A percentile compares a stretch with the other conserved stretches of the same genome.
Evolutionary conservation across 2,797 vertebrate genomes (phyloP).

Genomic region (Pseudochirops corinnae): DNA sequence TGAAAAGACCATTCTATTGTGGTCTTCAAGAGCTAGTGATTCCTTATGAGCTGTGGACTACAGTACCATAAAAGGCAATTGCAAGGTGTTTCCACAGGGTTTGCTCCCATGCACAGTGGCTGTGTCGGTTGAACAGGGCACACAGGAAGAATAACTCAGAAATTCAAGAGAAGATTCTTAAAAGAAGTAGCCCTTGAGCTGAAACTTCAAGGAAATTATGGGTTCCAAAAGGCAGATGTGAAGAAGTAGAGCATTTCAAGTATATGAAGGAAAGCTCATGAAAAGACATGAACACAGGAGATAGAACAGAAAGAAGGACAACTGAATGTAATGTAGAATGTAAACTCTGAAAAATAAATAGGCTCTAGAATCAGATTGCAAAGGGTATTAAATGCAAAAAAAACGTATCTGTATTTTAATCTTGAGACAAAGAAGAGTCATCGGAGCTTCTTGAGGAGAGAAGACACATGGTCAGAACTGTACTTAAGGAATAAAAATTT

Average conservation of each 20-base stretch:
- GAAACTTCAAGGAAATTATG: neutral
- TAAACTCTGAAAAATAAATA: neutral
- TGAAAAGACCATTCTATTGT: neutral
- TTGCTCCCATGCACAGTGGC: neutral
- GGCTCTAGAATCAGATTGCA: neutral
- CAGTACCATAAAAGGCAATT: neutral
- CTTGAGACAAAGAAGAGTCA: neutral
- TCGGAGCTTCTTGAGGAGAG: neutral
- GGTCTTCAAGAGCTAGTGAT: neutral
- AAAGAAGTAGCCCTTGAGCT: neutral
- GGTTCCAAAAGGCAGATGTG: neutral
- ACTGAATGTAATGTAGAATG: neutral
- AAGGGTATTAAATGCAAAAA: neutral
- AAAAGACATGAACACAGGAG: neutral
- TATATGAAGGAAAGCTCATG: neutral
- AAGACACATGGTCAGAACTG: neutral
- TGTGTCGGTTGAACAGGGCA: neutral
- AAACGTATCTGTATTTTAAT: neutral
- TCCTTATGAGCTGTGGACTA: neutral
- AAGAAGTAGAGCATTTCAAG: neutral
- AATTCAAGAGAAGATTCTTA: neutral
- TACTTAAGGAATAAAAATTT: neutral
- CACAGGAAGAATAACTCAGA: neutral
- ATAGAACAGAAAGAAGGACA: neutral
- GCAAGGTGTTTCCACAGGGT: neutral